Evolutionary conservation across 2,113 vertebrate species (phyloP).

Genomic region (Thalassarche chlororhynchos): DNA sequence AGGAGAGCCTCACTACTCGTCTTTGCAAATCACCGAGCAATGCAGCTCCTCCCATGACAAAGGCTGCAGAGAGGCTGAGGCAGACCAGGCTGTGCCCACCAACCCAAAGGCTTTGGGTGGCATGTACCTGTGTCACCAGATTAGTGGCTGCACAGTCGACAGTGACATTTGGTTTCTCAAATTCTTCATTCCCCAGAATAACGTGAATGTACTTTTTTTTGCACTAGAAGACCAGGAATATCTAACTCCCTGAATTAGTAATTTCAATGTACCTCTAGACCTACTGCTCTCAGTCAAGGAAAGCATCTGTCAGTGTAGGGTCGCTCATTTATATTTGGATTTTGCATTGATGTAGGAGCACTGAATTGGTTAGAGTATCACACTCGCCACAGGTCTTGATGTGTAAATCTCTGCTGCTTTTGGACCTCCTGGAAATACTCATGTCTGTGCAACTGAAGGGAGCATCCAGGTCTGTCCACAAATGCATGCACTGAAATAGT

Average conservation of each 20-base stretch:
- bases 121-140: not conserved
- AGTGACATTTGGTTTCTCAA: not conserved
- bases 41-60: not conserved
- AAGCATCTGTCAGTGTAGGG: not conserved
- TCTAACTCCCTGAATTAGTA: not conserved
- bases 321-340: not conserved
- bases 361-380: not conserved
- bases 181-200: not conserved
- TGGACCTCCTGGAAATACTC: not conserved
- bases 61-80: not conserved
- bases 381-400: not conserved
- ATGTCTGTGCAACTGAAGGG: not conserved
- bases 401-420: not conserved
- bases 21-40: not conserved
- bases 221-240: not conserved
- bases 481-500: not conserved
- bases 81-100: not conserved
- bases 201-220: not conserved
- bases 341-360: not conserved
- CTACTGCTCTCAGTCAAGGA: not conserved
- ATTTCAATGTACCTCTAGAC: not conserved
- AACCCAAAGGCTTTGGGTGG: not conserved
- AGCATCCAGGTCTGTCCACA: not conserved
- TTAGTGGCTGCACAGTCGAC: not conserved
- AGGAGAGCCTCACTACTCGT: not conserved